Conservation (phyloP, 2,888 invertebrate species). For the Apamea crenata region DNA sequence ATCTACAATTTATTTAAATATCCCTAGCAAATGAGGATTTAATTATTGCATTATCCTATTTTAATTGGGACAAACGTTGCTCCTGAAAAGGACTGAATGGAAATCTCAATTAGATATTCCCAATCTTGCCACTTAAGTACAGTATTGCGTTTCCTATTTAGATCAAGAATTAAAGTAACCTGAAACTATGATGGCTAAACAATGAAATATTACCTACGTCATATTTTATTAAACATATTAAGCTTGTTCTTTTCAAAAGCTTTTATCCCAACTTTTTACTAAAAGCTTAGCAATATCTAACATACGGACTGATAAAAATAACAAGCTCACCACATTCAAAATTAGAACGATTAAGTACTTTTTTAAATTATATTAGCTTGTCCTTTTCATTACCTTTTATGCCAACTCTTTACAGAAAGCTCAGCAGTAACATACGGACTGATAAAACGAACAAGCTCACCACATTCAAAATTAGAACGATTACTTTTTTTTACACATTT, state of each 20-base stretch:
- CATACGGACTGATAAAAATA: neutral
- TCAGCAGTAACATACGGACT: neutral
- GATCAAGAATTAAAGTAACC: neutral
- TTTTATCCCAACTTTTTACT: neutral
- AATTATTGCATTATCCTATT: neutral
- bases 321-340: conserved; percentile 20
- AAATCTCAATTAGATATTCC: neutral
- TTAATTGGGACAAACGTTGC: neutral
- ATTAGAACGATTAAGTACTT: conserved; percentile 25
- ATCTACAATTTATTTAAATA: conserved; percentile 28
- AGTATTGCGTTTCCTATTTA: neutral
- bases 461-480: conserved; percentile 33
- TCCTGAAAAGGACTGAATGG: neutral
- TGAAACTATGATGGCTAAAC: neutral
- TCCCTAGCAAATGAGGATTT: neutral
- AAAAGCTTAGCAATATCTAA: neutral
- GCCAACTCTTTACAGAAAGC: neutral
- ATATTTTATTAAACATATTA: neutral
- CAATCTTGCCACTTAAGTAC: neutral
- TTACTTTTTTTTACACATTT: conserved; percentile 15
- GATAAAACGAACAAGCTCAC: conserved; percentile 1
- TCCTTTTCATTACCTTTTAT: neutral
- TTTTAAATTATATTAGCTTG: neutral
- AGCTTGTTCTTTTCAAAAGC: neutral
- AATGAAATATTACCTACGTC: neutral